Evolutionary conservation across 1,140 invertebrate species (phyloP).

Genomic region (Apis dorsata): DNA sequence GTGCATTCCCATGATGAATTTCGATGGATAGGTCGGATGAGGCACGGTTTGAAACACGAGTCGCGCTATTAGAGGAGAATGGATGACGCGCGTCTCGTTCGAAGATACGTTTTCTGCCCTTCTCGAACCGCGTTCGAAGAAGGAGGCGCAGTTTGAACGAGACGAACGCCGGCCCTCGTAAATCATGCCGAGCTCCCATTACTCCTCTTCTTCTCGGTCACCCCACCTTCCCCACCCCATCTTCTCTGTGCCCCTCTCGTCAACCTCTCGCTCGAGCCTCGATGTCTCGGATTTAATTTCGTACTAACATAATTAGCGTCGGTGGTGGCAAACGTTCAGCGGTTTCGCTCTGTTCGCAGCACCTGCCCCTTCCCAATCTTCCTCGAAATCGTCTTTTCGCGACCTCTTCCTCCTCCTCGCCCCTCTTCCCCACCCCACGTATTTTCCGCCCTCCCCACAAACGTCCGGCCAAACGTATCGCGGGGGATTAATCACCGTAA

Average conservation of each 20-base stretch:
- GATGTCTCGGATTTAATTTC: slow-evolving; percentile 79
- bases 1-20: no score
- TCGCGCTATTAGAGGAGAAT: neutral
- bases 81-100: neutral
- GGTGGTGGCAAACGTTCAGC: slow-evolving; percentile 63
- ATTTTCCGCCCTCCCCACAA: slow-evolving; percentile 31
- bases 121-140: slow-evolving; percentile 23
- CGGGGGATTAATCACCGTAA: slow-evolving; percentile 71
- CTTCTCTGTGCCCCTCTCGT: slow-evolving; percentile 15
- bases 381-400: slow-evolving; percentile 47
- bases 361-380: slow-evolving; percentile 71
- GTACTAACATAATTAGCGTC: slow-evolving; percentile 78
- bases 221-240: slow-evolving; percentile 13
- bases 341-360: slow-evolving; percentile 78
- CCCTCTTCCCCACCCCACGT: slow-evolving; percentile 4
- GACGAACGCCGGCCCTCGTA: slow-evolving; percentile 53
- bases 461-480: slow-evolving; percentile 50
- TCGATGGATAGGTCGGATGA: no score
- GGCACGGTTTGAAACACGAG: neutral
- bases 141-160: slow-evolving; percentile 34
- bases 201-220: slow-evolving; percentile 38
- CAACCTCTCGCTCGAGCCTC: slow-evolving; percentile 41
- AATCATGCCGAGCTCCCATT: slow-evolving; percentile 65
- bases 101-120: neutral
- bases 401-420: slow-evolving; percentile 14